These are phyloP conservation scores for Macropus fuliginosus DNA, from an alignment of 2,797 vertebrate species.

Conservation along the genomic window DNA sequence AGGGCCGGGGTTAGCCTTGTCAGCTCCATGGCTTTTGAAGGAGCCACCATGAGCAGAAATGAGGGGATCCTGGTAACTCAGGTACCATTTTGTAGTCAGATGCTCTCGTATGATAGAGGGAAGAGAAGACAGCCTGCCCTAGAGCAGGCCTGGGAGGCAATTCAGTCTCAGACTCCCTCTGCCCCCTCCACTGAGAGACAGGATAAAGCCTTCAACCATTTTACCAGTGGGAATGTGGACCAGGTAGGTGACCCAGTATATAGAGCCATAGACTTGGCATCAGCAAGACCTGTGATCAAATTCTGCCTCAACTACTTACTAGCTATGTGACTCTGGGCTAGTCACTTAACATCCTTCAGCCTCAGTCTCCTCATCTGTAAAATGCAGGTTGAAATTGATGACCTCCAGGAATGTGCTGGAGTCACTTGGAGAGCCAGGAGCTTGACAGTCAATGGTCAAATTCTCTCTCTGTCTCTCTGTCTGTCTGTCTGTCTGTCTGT, in stretches of 20 bases:
- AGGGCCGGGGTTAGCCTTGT: not conserved
- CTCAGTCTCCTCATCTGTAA: not conserved
- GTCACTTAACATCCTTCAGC: not conserved
- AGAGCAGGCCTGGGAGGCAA: not conserved
- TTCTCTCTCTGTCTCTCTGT: not conserved
- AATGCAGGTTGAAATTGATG: not conserved
- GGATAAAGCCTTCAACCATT: not conserved
- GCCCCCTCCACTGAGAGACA: not conserved
- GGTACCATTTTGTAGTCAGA: not conserved
- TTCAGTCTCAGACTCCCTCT: not conserved
- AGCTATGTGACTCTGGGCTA: constrained; percentile 14
- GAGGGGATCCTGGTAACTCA: not conserved
- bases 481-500: no score
- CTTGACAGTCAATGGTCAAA: not conserved
- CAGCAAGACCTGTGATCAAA: constrained; percentile 1
- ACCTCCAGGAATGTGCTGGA: not conserved
- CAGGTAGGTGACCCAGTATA: not conserved
- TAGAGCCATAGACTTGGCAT: not conserved
- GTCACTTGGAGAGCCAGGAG: not conserved
- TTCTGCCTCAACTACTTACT: not conserved
- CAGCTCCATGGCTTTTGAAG: not conserved
- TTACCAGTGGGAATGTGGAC: not conserved
- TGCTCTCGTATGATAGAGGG: not conserved
- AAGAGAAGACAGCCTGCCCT: not conserved
- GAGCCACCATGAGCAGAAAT: not conserved